A percentile compares a stretch with the other conserved stretches of the same genome.
These are phyloP conservation scores for Watsonalla cultraria DNA, from an alignment of 2,888 invertebrate species.

Conservation along the genomic window DNA sequence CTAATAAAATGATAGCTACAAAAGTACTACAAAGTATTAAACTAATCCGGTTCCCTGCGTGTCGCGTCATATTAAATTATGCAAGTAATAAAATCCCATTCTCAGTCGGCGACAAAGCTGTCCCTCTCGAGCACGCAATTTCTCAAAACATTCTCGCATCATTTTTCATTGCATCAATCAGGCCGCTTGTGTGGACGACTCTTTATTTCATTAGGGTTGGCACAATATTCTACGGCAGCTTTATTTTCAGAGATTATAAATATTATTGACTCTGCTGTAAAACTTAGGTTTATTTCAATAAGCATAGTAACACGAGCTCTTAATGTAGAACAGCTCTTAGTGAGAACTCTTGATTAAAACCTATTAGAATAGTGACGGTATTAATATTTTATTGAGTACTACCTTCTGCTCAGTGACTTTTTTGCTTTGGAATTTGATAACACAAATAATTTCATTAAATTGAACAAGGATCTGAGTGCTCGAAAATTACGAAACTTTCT, in stretches of 20 bases:
- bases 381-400: too few species aligned
- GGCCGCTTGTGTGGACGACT: conserved; percentile 46
- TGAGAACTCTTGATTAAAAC: too few species aligned
- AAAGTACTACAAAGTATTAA: conserved; percentile 47
- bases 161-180: conserved; percentile 78
- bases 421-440: too few species aligned
- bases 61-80: conserved; percentile 62
- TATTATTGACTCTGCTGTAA: too few species aligned
- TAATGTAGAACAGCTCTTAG: too few species aligned
- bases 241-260: not conserved
- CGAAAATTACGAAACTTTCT: too few species aligned
- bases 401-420: too few species aligned
- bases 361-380: too few species aligned
- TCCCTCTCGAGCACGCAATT: conserved; percentile 61
- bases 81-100: conserved; percentile 71
- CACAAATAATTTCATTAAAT: too few species aligned
- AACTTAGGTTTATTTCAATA: too few species aligned
- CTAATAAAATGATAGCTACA: conserved; percentile 50
- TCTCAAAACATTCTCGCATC: conserved; percentile 75
- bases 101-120: conserved; percentile 49
- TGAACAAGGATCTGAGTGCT: too few species aligned
- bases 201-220: conserved; percentile 49
- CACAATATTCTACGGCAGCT: conserved; percentile 13
- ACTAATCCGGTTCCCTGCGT: conserved; percentile 46
- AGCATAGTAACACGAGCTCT: too few species aligned